Evolutionary conservation across 2,113 vertebrate species (phyloP).

Genomic region (Chloropsis hardwickii): DNA sequence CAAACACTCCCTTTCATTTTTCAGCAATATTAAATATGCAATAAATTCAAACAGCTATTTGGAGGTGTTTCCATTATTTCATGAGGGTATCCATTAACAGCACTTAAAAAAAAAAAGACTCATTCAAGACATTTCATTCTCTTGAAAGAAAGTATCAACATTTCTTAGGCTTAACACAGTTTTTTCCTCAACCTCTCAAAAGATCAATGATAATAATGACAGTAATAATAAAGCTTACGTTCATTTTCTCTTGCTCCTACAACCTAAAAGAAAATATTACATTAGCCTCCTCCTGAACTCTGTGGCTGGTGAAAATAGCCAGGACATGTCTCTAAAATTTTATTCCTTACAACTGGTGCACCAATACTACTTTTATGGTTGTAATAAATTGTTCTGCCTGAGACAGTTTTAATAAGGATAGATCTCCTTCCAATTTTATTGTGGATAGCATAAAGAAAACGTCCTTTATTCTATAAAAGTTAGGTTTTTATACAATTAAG

Average conservation of each 20-base stretch:
- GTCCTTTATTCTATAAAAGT: not conserved
- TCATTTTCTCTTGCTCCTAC: not conserved
- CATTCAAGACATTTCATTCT: not conserved
- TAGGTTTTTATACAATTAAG: not conserved
- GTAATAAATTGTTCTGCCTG: conserved; percentile 9
- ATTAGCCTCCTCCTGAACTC: not conserved
- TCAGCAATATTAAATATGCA: not conserved
- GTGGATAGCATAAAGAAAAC: not conserved
- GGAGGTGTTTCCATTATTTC: not conserved
- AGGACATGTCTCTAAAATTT: not conserved
- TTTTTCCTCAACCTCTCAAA: not conserved
- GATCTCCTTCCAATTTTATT: conserved; percentile 13
- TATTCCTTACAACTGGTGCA: not conserved
- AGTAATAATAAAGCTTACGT: not conserved
- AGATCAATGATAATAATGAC: not conserved
- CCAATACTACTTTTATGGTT: not conserved
- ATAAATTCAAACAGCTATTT: not conserved
- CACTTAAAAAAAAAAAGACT: not conserved
- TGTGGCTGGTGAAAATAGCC: not conserved
- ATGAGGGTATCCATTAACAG: not conserved
- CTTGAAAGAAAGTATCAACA: conserved; percentile 14
- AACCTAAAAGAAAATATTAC: not conserved
- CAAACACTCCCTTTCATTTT: conserved; percentile 5
- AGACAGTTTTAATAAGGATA: not conserved
- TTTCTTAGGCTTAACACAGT: not conserved